These are phyloP conservation scores for Lycaena phlaeas DNA, from an alignment of 2,888 invertebrate species.

Conservation along the genomic window DNA sequence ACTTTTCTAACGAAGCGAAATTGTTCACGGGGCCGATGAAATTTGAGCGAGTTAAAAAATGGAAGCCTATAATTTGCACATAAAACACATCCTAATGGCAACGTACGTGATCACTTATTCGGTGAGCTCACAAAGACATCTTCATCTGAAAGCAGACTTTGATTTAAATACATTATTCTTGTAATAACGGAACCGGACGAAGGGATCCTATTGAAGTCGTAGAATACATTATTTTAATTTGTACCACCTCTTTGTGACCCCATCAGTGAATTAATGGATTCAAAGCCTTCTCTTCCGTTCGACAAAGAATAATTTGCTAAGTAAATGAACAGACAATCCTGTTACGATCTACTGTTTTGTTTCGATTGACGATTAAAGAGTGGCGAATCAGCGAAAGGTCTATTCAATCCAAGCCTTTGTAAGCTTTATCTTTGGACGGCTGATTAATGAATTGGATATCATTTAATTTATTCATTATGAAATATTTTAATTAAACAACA, in stretches of 20 bases:
- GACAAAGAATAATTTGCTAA: constrained; percentile 73
- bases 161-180: constrained; percentile 73
- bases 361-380: constrained; percentile 69
- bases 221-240: constrained; percentile 73
- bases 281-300: constrained; percentile 70
- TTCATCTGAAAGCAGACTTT: constrained; percentile 67
- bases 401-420: constrained; percentile 56
- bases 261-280: constrained; percentile 70
- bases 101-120: constrained; percentile 70
- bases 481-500: constrained; percentile 4
- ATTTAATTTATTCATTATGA: constrained; percentile 18
- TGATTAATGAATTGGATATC: constrained; percentile 53
- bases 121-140: constrained; percentile 57
- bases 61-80: constrained; percentile 69
- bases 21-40: constrained; percentile 44
- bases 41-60: constrained; percentile 60
- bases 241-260: constrained; percentile 71
- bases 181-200: constrained; percentile 67
- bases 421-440: constrained; percentile 57
- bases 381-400: constrained; percentile 56
- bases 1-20: constrained; percentile 60
- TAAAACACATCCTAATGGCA: constrained; percentile 69
- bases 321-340: constrained; percentile 72
- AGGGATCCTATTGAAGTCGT: constrained; percentile 65
- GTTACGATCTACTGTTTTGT: constrained; percentile 65